Conservation (phyloP, 2,888 invertebrate genomes). For the Dolomedes plantarius region DNA sequence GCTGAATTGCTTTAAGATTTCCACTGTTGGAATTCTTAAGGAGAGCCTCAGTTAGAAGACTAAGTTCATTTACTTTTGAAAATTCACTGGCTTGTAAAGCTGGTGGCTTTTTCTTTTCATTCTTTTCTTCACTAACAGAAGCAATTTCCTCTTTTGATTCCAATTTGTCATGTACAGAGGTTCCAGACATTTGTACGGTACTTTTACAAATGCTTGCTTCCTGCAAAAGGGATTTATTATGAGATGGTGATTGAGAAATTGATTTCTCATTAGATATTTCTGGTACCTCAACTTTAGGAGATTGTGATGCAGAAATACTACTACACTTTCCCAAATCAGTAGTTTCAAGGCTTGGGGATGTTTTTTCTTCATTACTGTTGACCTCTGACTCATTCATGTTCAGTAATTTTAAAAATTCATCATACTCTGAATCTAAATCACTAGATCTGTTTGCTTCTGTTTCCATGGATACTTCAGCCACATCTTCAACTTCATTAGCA, state of each 20-base stretch:
- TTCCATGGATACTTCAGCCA: slow-evolving; percentile 13
- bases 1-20: background rate
- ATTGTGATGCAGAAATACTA: background rate
- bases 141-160: background rate
- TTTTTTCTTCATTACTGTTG: background rate
- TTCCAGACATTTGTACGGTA: background rate
- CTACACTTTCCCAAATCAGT: background rate
- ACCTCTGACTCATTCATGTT: slow-evolving; percentile 37
- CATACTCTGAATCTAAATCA: slow-evolving; percentile 66
- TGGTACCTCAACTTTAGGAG: background rate
- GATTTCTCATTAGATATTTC: background rate
- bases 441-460: slow-evolving; percentile 24
- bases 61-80: background rate
- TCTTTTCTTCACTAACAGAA: background rate
- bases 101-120: background rate
- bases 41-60: background rate
- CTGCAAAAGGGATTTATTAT: background rate
- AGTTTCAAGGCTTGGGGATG: background rate
- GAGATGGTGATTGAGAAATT: background rate
- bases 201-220: background rate
- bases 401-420: slow-evolving; percentile 63
- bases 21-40: background rate
- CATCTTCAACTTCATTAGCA: background rate
- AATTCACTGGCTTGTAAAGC: background rate
- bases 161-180: background rate